A percentile compares a stretch with the other conserved stretches of the same genome.
Evolutionary conservation across 2,113 vertebrate species (phyloP).

Genomic region (Zosterops hypoxanthus): DNA sequence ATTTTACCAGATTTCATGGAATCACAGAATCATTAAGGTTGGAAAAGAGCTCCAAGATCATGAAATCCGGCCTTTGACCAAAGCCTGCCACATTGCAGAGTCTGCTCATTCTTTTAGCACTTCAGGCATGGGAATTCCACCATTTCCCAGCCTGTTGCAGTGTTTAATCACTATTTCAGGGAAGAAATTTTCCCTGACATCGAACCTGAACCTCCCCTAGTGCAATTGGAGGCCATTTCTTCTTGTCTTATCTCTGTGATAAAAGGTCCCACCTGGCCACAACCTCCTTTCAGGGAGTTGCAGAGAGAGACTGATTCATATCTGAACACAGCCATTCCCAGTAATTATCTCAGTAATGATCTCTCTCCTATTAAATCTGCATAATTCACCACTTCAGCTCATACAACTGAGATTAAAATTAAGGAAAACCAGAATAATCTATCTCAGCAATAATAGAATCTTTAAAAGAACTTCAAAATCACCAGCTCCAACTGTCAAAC

Average conservation of each 20-base stretch:
- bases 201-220: neutral
- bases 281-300: neutral
- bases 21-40: neutral
- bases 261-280: neutral
- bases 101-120: neutral
- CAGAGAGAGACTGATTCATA: neutral
- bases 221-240: neutral
- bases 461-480: neutral
- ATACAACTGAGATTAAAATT: neutral
- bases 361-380: fast-evolving
- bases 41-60: neutral
- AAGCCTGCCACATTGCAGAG: neutral
- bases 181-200: neutral
- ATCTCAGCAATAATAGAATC: neutral
- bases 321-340: neutral
- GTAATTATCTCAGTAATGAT: neutral
- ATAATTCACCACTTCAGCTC: neutral
- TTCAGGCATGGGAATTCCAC: neutral
- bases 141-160: neutral
- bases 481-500: neutral
- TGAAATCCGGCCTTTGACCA: neutral
- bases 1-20: fast-evolving
- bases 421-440: neutral
- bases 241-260: neutral
- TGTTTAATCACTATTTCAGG: neutral